Base-by-base conservation (phyloP, 1,140 invertebrate species). In the Eupeodes corollae region DNA sequence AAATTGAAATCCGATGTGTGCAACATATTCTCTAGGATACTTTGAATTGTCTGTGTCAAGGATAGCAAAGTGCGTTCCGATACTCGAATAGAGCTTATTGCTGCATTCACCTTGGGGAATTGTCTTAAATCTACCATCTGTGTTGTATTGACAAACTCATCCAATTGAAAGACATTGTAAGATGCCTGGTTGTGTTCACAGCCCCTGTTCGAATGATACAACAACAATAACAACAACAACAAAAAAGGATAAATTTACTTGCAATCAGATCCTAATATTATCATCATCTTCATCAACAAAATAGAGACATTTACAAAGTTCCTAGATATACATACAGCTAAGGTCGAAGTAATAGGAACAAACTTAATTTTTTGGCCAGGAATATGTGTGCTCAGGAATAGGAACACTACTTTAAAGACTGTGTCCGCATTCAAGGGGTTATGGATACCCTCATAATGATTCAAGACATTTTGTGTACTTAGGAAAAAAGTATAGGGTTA, bases 91-190 rank as follows among this genome's bases (percentile, higher is more conserved):
- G 59, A 50, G 54, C 68, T 58, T 46, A 68, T 65, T 51, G 65
- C 60, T n/a, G 55, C 56, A 34, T 59, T 61, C 18, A 68, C 59
- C 54, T 62, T 61, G n/a, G 60, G 61, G 50, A 63, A 68, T 53
- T 68, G 60, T 53, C 63, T 61, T 43, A 63, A 55, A 55, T 77
- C 72, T 32, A 74, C 69, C 35, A 74, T 62, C 56, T 74, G 68
- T 43, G 82, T 80, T 33, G 83, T 68, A 60, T 84, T 79, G 44
- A 79, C 64, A 48, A 79, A 70, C 56, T 72, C 75, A 52, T 80
- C 74, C 48, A 87, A 67, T 59, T 80, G 75, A 60, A 86, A 84
- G n/a, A 81, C 78, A 39, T 74, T 68, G 71, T 85, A 86, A 31
- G 77, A 75, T 49, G 83, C 71, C 52, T 78, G 72, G 58, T 85